These are phyloP conservation scores for Acomys russatus DNA, from an alignment of 2,797 vertebrate species.

Conservation along the genomic window DNA sequence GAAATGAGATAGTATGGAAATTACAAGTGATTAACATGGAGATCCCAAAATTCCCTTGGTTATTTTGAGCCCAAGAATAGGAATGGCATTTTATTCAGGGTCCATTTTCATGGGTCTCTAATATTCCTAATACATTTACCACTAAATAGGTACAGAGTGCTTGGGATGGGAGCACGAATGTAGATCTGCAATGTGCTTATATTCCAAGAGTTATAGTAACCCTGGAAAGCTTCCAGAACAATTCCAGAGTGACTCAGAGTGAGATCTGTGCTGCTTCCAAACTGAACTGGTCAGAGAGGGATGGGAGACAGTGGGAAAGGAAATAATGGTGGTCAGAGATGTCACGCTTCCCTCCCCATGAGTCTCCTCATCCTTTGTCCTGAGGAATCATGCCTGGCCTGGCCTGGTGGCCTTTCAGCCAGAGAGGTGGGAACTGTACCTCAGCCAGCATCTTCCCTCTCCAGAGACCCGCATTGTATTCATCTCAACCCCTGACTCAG, in stretches of 20 bases:
- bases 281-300: background rate
- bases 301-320: slow-evolving; percentile 51
- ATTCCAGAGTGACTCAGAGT: slow-evolving; percentile 63
- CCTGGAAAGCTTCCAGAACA: background rate
- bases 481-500: slow-evolving; percentile 61
- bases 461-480: slow-evolving; percentile 36
- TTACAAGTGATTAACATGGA: slow-evolving; percentile 62
- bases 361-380: background rate
- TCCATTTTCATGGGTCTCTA: slow-evolving; percentile 58
- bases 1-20: slow-evolving; percentile 65
- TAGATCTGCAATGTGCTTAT: background rate
- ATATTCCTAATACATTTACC: slow-evolving; percentile 53
- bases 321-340: slow-evolving; percentile 22
- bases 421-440: slow-evolving; percentile 41
- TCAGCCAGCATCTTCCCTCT: slow-evolving; percentile 56
- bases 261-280: slow-evolving; percentile 55
- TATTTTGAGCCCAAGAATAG: slow-evolving; percentile 14
- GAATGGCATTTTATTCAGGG: slow-evolving; percentile 29
- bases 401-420: slow-evolving; percentile 48
- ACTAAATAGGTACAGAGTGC: background rate
- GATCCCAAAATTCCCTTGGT: slow-evolving; percentile 65
- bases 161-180: background rate
- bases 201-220: slow-evolving; percentile 41
- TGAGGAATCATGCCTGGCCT: slow-evolving; percentile 27
- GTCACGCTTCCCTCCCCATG: background rate